These are phyloP conservation scores for Aleiodes alternator DNA, from an alignment of 2,888 invertebrate species.

Conservation along the genomic window DNA sequence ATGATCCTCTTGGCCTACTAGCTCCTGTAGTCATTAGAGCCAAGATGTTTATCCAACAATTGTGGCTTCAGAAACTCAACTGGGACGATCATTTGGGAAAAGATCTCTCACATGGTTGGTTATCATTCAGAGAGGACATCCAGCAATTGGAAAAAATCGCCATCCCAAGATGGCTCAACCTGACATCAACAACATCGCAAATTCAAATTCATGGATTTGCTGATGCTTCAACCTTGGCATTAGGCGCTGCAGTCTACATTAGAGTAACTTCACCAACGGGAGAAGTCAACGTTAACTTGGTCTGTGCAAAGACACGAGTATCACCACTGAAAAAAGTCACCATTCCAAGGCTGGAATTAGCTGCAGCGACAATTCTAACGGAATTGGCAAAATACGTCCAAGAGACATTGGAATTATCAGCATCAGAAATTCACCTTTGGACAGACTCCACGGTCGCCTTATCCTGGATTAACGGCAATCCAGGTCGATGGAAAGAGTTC, in stretches of 20 bases:
- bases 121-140: conserved; percentile 34
- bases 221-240: conserved; percentile 55
- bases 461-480: conserved; percentile 45
- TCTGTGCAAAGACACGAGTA: conserved; percentile 50
- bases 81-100: conserved; percentile 42
- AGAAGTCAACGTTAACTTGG: conserved; percentile 49
- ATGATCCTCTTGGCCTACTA: conserved; percentile 45
- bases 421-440: background rate
- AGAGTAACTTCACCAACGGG: conserved; percentile 17
- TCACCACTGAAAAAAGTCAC: conserved; percentile 53
- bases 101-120: background rate
- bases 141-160: conserved; percentile 50
- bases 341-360: conserved; percentile 57
- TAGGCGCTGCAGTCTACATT: conserved; percentile 20
- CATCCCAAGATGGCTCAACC: conserved; percentile 45
- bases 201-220: conserved; percentile 53
- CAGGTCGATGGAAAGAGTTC: conserved; percentile 53
- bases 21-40: conserved; percentile 40
- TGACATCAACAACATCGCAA: background rate
- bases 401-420: background rate
- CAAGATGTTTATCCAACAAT: conserved; percentile 46
- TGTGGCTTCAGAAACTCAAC: conserved; percentile 39
- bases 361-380: conserved; percentile 46
- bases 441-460: conserved; percentile 24
- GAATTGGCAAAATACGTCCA: conserved; percentile 31